These are phyloP conservation scores for Willisornis vidua DNA, from an alignment of 2,113 vertebrate genomes.

Conservation along the genomic window DNA sequence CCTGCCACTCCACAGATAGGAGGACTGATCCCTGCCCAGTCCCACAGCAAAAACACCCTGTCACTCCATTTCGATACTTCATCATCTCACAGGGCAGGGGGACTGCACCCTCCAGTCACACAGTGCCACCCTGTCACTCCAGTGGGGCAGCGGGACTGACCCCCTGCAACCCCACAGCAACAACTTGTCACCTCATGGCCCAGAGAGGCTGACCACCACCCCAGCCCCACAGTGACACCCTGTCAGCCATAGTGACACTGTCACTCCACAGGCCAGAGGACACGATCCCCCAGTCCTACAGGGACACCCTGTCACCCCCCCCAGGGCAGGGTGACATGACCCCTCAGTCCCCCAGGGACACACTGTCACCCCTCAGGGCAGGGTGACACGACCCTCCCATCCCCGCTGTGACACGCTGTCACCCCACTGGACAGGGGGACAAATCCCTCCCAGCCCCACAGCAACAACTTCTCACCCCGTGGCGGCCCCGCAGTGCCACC, in stretches of 20 bases:
- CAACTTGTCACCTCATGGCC: background rate
- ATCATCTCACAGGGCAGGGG: no score
- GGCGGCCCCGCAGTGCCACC: no score
- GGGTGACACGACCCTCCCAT: no score
- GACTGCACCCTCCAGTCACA: background rate
- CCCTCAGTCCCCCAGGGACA: background rate
- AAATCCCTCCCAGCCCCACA: background rate
- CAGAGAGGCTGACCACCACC: background rate
- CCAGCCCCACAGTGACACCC: background rate
- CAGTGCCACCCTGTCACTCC: background rate
- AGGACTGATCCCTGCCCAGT: background rate
- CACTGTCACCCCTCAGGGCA: background rate
- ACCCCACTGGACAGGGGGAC: no score
- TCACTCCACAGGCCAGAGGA: no score
- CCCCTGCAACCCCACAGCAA: background rate
- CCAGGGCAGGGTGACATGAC: background rate
- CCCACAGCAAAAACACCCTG: background rate
- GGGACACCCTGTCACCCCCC: no score
- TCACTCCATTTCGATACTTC: background rate
- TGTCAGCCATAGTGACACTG: no score
- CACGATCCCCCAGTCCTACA: no score
- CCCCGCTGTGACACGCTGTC: background rate
- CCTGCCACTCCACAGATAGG: accelerated
- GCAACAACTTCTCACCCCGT: background rate
- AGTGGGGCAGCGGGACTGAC: background rate